Percentiles rank a stretch among this genome's conserved stretches.
These are phyloP conservation scores for Hermetia illucens DNA, from an alignment of 1,140 invertebrate species.

Conservation along the genomic window DNA sequence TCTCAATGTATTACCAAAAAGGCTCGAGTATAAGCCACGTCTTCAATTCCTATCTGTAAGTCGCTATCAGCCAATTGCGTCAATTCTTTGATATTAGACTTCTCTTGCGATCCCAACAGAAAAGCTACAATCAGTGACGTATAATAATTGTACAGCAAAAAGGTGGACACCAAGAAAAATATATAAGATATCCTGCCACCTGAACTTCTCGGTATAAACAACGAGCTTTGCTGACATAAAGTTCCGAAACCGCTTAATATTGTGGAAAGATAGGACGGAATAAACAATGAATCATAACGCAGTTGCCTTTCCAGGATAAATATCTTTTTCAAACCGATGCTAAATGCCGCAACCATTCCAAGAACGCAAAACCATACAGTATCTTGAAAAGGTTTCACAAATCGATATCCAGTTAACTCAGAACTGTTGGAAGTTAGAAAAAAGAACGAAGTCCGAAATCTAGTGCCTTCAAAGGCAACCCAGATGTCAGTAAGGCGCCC, in stretches of 20 bases:
- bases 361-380: conserved; percentile 20
- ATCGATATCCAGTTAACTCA: conserved; percentile 13
- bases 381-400: conserved; percentile 20
- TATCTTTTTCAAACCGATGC: conserved; percentile 15
- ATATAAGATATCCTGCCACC: conserved; percentile 24
- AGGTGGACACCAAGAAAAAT: conserved; percentile 17
- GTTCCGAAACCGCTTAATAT: conserved; percentile 21
- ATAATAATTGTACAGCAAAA: conserved; percentile 26
- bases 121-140: conserved; percentile 24
- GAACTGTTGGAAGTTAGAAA: conserved; percentile 19
- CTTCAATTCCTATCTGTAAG: conserved; percentile 19
- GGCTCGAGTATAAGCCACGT: conserved; percentile 13
- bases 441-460: conserved; percentile 22
- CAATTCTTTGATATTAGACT: conserved; percentile 19
- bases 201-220: conserved; percentile 16
- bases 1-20: conserved; percentile 25
- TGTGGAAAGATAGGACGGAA: conserved; percentile 17
- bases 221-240: conserved; percentile 21
- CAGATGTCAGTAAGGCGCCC: conserved; percentile 9
- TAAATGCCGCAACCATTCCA: conserved; percentile 11
- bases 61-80: conserved; percentile 23
- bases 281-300: conserved; percentile 8
- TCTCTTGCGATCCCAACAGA: conserved; percentile 15
- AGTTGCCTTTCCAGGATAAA: conserved; percentile 16
- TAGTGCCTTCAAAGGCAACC: conserved; percentile 9